Base-by-base conservation (phyloP, 2,113 vertebrate genomes). In the Grammomys surdaster region DNA sequence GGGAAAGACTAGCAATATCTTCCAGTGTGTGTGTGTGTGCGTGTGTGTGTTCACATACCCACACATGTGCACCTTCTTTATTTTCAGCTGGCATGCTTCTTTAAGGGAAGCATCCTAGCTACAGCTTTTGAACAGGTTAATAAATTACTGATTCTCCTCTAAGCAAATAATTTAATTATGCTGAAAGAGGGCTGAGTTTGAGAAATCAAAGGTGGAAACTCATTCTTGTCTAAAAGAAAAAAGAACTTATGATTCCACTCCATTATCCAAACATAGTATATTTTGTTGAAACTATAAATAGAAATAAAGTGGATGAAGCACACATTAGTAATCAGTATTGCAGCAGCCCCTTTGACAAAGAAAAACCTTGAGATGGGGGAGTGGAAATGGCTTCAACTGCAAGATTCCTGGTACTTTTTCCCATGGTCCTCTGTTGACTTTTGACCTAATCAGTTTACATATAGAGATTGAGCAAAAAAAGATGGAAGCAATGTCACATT, bases 141-240 rank as follows among this genome's bases (percentile, higher is more conserved):
- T 95, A 70, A 91, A 88, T 95, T 85, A 95, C 78, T 97, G 67
- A 88, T 95, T 67, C 92, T 4, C 11, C 90, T 75, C 3, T 70
- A 95, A 28, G 63, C 36, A 89, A 92, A 93, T 89, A 93, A 91
- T n/a, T 92, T 65, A 48, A 93, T 95, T 95, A 90, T 86, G n/a
- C 17, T 70, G 56, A 91, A 3, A 89, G 7, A 54, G 19, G 60
- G 5, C 16, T 80, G 85, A 81, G 40, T 73, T 92, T 95, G 88
- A 95, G 28, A 80, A 86, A 70, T 56, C 90, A 43, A 96, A 95
- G 46, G 67, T 24, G 85, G n/a, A 95, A 97, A 81, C 19, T 75
- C 43, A 80, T 85, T 91, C 17, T 85, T 75, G 0, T 56, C 95
- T 56, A 77, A 78, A 65, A 97, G 60, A 77, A 73, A 72, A 72